Conservation (phyloP, 2,113 vertebrate genomes). For the Sciurus niger region DNA sequence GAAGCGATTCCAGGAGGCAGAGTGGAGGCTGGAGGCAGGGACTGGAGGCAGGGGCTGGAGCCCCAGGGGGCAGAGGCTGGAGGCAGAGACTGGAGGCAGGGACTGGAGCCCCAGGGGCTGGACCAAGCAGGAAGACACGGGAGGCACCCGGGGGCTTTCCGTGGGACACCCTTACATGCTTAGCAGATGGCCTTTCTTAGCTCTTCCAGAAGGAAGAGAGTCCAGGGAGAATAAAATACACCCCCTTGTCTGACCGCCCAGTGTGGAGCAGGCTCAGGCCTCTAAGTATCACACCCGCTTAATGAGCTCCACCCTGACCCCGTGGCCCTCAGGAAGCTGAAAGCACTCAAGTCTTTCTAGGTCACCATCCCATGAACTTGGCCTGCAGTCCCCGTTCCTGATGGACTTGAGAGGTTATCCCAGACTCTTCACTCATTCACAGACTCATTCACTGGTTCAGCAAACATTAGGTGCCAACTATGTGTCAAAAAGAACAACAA, state of each 20-base stretch:
- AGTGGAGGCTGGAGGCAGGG: not conserved
- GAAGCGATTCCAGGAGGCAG: not conserved
- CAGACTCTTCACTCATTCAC: not conserved
- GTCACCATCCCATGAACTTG: not conserved
- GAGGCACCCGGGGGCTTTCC: not conserved
- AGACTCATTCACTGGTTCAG: not conserved
- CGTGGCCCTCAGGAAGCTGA: not conserved
- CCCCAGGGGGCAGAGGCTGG: too few species aligned
- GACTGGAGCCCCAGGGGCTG: not conserved
- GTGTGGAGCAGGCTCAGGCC: not conserved
- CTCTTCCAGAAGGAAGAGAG: not conserved
- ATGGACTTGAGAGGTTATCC: not conserved
- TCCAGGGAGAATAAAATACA: not conserved
- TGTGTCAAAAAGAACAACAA: not conserved
- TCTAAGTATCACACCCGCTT: not conserved
- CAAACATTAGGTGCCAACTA: not conserved
- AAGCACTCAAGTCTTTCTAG: not conserved
- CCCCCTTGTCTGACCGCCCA: not conserved
- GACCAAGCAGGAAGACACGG: not conserved
- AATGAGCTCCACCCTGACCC: not conserved
- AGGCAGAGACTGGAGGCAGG: rapidly evolving
- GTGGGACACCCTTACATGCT: not conserved
- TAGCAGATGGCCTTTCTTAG: not conserved
- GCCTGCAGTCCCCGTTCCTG: not conserved
- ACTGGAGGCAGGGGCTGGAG: not conserved